Conservation (phyloP, 2,113 vertebrate genomes). For the Irena cyanogastra region DNA sequence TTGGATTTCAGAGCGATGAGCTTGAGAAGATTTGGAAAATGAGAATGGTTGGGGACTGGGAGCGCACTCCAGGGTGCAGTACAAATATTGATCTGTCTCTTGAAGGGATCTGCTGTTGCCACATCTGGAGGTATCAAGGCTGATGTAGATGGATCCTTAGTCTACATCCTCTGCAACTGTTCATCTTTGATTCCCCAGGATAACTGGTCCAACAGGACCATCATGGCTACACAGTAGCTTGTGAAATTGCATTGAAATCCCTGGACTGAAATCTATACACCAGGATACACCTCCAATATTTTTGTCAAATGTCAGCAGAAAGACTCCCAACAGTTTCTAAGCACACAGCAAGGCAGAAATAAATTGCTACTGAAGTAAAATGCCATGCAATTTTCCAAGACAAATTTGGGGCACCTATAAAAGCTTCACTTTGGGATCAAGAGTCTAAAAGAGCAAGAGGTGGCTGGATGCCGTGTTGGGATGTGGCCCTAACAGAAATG, state of each 20-base stretch:
- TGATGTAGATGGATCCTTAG: neutral
- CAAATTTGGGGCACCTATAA: neutral
- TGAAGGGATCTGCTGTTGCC: neutral
- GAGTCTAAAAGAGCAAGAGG: neutral
- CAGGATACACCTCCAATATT: neutral
- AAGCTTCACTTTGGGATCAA: neutral
- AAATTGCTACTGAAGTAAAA: neutral
- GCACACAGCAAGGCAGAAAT: neutral
- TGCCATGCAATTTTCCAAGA: neutral
- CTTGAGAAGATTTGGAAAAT: neutral
- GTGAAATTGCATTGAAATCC: neutral
- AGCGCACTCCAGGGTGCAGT: neutral
- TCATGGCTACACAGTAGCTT: neutral
- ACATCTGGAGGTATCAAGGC: neutral
- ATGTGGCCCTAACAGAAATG: neutral
- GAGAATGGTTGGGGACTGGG: neutral
- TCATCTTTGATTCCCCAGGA: neutral
- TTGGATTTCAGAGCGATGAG: neutral
- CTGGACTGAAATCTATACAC: neutral
- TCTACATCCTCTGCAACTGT: neutral
- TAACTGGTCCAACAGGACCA: neutral
- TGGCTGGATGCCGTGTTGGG: neutral
- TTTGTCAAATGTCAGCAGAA: neutral
- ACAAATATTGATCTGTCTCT: neutral
- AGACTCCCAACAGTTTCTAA: neutral